Base-by-base conservation (phyloP, 1,140 invertebrate genomes). In the Spodoptera litura region DNA sequence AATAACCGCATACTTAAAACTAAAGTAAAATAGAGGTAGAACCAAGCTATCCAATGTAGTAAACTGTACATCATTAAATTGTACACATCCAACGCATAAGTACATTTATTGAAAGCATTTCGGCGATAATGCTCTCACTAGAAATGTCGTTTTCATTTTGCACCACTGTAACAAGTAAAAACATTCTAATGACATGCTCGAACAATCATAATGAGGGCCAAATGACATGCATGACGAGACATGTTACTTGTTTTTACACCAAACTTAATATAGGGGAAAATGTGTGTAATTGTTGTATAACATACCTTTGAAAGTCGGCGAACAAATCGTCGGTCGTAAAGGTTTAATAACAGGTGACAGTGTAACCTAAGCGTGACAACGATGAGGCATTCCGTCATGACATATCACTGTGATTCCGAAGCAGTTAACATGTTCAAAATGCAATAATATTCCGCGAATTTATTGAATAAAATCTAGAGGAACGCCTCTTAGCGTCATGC, bases 221-320 rank as follows among this genome's bases (percentile, higher is more conserved):
- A 89, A 91, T 90, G 90, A 87, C 86, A 91, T 82, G 88, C 86
- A 85, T 83, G 81, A 84, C 77, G 80, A 81, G 77, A 64, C 78
- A 72, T 83, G 77, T 79, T 83, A 72, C 76, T 81, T 75, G 78
- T 85, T 90, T 89, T 89, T 89, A 87, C 87, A 85, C 85, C 78
- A 82, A 44, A 77, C 55, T 87, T 87, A 87, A 87, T 87, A 84
- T 87, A 83, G 82, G 85, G 81, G 79, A 78, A 86, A 89, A 88
- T 88, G 80, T 72, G 74, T 83, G 86, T 89, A 88, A 88, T 91
- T 88, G 83, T 81, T 66, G 49, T 77, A 52, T 66, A 53, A 27
- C 61, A 77, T 66, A 77, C 74, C 31, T 68, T 68, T 77, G 74
- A 77, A 77, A 68, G 62, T 85, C 73, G 83, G 61, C 73, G 79